Conservation (phyloP, 2,797 vertebrate species). For the Agapornis canus region DNA sequence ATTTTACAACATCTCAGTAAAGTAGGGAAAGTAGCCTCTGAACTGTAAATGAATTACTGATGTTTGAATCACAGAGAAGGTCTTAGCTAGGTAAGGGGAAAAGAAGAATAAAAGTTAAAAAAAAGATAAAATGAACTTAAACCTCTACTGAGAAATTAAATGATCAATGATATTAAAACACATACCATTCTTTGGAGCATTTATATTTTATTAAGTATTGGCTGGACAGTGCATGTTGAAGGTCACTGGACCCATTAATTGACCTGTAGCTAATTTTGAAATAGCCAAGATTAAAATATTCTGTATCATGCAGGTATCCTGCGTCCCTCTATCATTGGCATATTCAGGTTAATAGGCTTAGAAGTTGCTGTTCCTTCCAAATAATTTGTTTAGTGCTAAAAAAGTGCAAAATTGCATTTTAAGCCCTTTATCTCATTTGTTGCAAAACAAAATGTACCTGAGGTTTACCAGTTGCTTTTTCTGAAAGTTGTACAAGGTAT, state of each 20-base stretch:
- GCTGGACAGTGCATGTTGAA: neutral
- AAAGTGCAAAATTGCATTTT: neutral
- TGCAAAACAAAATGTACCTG: neutral
- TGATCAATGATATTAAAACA: neutral
- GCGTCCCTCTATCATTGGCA: neutral
- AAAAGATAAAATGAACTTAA: neutral
- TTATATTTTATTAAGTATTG: neutral
- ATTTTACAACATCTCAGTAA: neutral
- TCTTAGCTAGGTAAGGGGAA: accelerated
- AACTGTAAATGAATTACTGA: neutral
- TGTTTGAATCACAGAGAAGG: neutral
- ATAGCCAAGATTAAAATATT: neutral
- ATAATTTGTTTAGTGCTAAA: neutral
- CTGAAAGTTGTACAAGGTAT: neutral
- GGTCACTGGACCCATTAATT: neutral
- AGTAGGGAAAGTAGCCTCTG: accelerated
- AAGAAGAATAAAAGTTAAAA: neutral
- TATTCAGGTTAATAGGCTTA: neutral
- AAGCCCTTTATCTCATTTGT: neutral
- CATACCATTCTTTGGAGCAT: neutral
- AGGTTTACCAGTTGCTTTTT: neutral
- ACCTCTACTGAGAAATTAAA: neutral
- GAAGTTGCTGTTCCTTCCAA: neutral
- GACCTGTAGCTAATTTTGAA: neutral
- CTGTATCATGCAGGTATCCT: neutral